phyloP scores from a whole-genome alignment of 2,113 vertebrate genomes.

The Lonchura striata region DNA sequence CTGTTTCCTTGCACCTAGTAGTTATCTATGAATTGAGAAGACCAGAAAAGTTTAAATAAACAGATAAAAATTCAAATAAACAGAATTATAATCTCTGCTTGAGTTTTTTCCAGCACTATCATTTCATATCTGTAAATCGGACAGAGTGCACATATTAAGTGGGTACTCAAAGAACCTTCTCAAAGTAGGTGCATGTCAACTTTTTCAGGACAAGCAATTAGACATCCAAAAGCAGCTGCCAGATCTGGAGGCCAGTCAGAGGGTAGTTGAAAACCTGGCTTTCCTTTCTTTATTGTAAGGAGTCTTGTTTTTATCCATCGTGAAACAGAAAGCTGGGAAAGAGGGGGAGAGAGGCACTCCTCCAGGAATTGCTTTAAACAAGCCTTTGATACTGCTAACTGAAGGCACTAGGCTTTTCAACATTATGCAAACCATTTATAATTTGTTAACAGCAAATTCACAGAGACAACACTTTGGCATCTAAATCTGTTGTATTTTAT shows the following conservation, averaged over 20 bases:
- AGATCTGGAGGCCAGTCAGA: slow-evolving; percentile 51
- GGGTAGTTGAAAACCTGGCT: slow-evolving; percentile 49
- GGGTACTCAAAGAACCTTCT: slow-evolving; percentile 18
- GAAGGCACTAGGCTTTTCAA: slow-evolving; percentile 70
- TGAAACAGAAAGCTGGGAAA: slow-evolving; percentile 38
- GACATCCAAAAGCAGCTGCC: slow-evolving; percentile 49
- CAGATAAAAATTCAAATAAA: background rate
- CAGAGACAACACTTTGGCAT: slow-evolving; percentile 61
- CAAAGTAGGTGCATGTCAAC: slow-evolving; percentile 33
- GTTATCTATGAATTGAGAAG: background rate
- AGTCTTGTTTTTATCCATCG: slow-evolving; percentile 69
- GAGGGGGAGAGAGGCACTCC: slow-evolving; percentile 15
- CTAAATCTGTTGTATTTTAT: slow-evolving; percentile 74
- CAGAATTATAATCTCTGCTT: background rate
- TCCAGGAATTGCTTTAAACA: slow-evolving; percentile 73
- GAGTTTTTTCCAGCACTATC: background rate
- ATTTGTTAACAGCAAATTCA: slow-evolving; percentile 69
- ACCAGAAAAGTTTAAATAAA: background rate
- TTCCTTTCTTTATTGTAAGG: slow-evolving; percentile 43
- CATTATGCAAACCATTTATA: slow-evolving; percentile 71
- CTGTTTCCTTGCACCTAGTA: background rate
- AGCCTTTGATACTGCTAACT: slow-evolving; percentile 65
- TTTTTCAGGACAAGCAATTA: slow-evolving; percentile 58
- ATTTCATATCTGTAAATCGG: background rate
- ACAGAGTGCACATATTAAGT: background rate